Base-by-base conservation (phyloP, 1,140 invertebrate species). In the Hesperophylax magnus region DNA sequence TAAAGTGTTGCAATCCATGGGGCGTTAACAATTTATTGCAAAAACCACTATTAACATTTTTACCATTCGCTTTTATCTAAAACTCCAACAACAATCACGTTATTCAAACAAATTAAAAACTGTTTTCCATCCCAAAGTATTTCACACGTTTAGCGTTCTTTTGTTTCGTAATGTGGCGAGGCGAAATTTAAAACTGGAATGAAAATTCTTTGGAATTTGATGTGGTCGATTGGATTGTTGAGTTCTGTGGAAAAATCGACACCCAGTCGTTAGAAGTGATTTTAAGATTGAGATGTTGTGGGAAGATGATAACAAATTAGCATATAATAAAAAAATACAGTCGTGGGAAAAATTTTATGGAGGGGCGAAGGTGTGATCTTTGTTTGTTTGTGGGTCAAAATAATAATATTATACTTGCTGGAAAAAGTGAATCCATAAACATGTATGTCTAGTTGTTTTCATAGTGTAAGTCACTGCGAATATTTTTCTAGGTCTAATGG, bases 101-200 rank as follows among this genome's bases (percentile, higher is more conserved):
- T 61, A 18, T 11, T 1, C 18, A 18, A 61, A 61, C 58, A 61
- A 24, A 61, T 61, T 61, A 47, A 47, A 47, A 11, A 47, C 39
- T 0, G 34, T 47, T 47, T 47, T 47, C 39, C 39, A 47, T 47
- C 58, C 39, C 39, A 47, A 47, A 47, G 8, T 3, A 47, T 47
- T 53, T 74, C 71, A 17, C 71, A 74, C 54, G 54, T 27, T 53
- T 74, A 74, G 18, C 20, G 27, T 52, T 54, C 53, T 74, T 58
- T 74, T 74, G 71, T 74, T 74, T 74, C 71, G 22, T 74, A 74
- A 74, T 56, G 54, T 39, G 31, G 27, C 63, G 63, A 67, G 27
- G 14, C 53, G 53, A 54, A 74, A 74, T 22, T 27, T 27, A 27
- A 18, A 9, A 27, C 3, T 18, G 18, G 18, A 22, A 22, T 53